Conservation (phyloP, 2,888 invertebrate genomes). For the Carterocephalus palaemon region DNA sequence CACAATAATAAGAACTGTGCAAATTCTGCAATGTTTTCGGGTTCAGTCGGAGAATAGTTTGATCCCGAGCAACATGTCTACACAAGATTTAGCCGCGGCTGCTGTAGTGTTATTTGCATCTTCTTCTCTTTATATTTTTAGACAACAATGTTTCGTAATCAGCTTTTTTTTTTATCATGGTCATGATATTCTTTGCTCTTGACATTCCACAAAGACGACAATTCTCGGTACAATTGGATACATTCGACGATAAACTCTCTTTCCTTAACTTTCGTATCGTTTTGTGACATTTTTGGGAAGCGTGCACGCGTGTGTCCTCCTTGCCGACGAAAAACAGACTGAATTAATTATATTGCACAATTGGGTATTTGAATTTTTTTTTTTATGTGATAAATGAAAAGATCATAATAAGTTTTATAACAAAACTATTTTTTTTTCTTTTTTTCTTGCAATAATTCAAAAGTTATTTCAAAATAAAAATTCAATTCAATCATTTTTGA, state of each 20-base stretch:
- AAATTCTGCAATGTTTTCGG: too few species aligned
- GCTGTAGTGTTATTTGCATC: too few species aligned
- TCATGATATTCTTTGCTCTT: slow-evolving; percentile 33
- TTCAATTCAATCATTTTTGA: too few species aligned
- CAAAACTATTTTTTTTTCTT: not conserved
- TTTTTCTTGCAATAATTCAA: too few species aligned
- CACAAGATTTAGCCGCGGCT: too few species aligned
- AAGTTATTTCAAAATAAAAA: too few species aligned
- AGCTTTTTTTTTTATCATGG: slow-evolving; percentile 26
- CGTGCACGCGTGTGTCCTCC: not conserved
- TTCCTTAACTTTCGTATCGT: slow-evolving; percentile 23
- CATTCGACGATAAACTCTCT: slow-evolving; percentile 26
- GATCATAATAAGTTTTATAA: not conserved
- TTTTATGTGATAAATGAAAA: too few species aligned
- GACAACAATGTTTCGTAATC: slow-evolving; percentile 31
- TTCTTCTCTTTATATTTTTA: slow-evolving; percentile 34
- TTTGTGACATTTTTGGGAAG: slow-evolving; percentile 8
- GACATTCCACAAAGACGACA: slow-evolving; percentile 32
- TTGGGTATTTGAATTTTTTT: too few species aligned
- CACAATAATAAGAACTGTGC: not conserved
- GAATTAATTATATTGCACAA: slow-evolving; percentile 22
- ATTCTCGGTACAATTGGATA: slow-evolving; percentile 1
- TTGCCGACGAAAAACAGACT: slow-evolving; percentile 16
- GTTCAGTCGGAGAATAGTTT: too few species aligned
- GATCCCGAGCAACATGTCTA: too few species aligned